Evolutionary conservation across 1,140 invertebrate genomes (phyloP).

Genomic region (Whitmania pigra): DNA sequence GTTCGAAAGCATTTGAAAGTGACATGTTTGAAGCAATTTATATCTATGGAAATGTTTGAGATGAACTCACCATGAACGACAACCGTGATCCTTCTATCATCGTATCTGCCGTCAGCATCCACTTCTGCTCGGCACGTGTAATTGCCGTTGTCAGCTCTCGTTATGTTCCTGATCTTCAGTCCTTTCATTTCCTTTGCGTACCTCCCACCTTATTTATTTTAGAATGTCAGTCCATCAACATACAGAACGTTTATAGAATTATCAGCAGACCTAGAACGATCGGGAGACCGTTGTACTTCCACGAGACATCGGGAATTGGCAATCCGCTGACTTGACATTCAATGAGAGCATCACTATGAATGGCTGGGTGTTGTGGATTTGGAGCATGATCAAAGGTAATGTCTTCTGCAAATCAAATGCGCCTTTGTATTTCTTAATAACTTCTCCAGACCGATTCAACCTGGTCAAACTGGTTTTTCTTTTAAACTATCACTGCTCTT

Average conservation of each 20-base stretch:
- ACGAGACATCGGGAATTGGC: slow-evolving; percentile 23
- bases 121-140: slow-evolving; percentile 74
- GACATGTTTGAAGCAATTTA: too few species aligned
- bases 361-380: slow-evolving; percentile 22
- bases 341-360: slow-evolving; percentile 22
- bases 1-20: too few species aligned
- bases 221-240: not conserved
- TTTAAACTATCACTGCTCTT: too few species aligned
- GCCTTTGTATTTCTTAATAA: not conserved
- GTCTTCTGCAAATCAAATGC: slow-evolving; percentile 19
- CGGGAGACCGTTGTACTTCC: slow-evolving; percentile 18
- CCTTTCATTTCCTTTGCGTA: slow-evolving; percentile 64
- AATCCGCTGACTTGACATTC: slow-evolving; percentile 23
- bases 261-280: slow-evolving; percentile 15
- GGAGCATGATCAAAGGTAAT: slow-evolving; percentile 25
- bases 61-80: slow-evolving; percentile 49
- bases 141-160: slow-evolving; percentile 64
- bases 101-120: slow-evolving; percentile 59
- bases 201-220: slow-evolving; percentile 46
- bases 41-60: not conserved
- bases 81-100: slow-evolving; percentile 59
- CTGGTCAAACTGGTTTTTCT: too few species aligned
- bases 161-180: slow-evolving; percentile 61
- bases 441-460: not conserved
- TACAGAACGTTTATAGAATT: not conserved